phyloP scores from a whole-genome alignment of 2,113 vertebrate species.

The Poeciliopsis retropinna region DNA sequence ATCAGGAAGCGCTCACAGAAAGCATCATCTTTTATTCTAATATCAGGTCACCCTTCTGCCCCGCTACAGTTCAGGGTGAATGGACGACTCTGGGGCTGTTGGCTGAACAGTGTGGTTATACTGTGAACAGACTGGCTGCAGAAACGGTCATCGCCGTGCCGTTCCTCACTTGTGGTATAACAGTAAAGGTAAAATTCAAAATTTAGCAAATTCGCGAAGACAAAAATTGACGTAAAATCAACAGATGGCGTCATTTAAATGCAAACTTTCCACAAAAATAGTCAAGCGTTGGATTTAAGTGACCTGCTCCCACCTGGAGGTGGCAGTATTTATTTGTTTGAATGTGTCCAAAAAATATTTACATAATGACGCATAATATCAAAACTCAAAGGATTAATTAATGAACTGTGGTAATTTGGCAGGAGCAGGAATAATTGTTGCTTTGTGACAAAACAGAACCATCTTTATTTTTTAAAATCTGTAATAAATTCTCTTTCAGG shows the following conservation, averaged over 20 bases:
- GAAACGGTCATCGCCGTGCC: conserved; percentile 30
- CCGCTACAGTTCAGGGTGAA: conserved; percentile 55
- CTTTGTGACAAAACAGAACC: background rate
- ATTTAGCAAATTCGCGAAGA: no score
- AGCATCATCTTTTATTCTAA: background rate
- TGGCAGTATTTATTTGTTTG: no score
- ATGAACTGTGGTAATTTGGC: background rate
- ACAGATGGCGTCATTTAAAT: no score
- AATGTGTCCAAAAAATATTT: no score
- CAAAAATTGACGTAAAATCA: no score
- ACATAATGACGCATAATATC: no score
- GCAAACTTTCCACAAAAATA: no score
- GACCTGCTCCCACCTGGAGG: no score
- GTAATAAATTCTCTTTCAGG: conserved; percentile 32
- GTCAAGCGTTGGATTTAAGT: no score
- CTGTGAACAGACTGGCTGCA: conserved; percentile 21
- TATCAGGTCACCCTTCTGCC: background rate
- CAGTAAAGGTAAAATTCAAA: conserved; percentile 45
- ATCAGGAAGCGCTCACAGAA: background rate
- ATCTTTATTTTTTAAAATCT: background rate
- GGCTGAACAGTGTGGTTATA: conserved; percentile 62
- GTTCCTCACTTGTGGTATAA: conserved; percentile 59
- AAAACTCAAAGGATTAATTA: no score
- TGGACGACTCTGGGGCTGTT: conserved; percentile 55
- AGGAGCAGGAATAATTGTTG: background rate